Evolutionary conservation across 2,797 vertebrate species (phyloP).

Genomic region (Mycteria americana): DNA sequence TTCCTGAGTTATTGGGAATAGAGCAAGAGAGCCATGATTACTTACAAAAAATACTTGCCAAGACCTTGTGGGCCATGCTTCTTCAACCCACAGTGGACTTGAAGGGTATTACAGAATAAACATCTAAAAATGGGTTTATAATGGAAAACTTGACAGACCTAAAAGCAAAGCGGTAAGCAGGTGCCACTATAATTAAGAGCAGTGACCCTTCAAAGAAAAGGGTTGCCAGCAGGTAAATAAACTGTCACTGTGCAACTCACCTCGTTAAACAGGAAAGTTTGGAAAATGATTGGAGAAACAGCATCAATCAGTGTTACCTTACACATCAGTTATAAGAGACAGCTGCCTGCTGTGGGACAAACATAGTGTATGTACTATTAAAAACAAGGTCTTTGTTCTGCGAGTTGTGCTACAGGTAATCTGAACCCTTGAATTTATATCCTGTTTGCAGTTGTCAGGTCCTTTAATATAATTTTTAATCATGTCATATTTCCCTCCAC

Average conservation of each 20-base stretch:
- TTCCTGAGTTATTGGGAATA: neutral
- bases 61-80: neutral
- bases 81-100: neutral
- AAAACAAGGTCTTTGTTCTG: conserved; percentile 11
- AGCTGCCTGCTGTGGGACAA: conserved; percentile 48
- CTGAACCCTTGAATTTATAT: neutral
- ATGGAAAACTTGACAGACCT: conserved; percentile 27
- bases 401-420: neutral
- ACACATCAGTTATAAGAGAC: conserved; percentile 41
- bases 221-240: conserved; percentile 46
- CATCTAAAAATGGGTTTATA: neutral
- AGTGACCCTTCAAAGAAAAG: conserved; percentile 29
- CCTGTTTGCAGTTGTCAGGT: neutral
- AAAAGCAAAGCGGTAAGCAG: conserved; percentile 24
- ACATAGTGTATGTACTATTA: neutral
- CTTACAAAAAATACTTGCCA: neutral
- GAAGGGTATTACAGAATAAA: conserved; percentile 7
- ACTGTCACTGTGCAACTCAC: conserved; percentile 30
- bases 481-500: neutral
- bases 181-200: conserved; percentile 47
- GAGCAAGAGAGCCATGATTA: neutral
- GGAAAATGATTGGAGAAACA: conserved; percentile 40
- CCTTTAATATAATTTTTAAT: neutral
- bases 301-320: conserved; percentile 39
- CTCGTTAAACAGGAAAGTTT: conserved; percentile 28